Conservation (phyloP, 2,113 vertebrate species). For the Salvelinus sp. region DNA sequence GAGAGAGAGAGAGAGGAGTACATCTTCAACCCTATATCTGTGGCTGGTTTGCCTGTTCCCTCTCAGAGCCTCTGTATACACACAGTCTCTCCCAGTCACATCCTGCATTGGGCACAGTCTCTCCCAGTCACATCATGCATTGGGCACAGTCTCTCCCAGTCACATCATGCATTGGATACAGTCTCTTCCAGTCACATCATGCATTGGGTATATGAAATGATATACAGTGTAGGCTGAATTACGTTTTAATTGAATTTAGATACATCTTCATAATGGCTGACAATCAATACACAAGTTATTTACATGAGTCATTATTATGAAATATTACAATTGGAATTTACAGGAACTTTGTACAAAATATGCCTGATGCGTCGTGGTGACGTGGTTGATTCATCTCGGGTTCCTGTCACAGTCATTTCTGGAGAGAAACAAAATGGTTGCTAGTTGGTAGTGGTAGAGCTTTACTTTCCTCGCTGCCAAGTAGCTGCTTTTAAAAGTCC, state of each 20-base stretch:
- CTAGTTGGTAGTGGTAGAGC: conserved; percentile 53
- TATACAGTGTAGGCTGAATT: conserved; percentile 77
- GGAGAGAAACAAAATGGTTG: conserved; percentile 56
- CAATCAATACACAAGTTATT: conserved; percentile 97
- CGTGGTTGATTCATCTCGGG: conserved; percentile 79
- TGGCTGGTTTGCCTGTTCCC: conserved; percentile 23
- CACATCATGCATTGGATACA: not conserved
- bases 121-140: too few species aligned
- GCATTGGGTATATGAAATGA: conserved; percentile 83
- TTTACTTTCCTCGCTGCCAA: conserved; percentile 62
- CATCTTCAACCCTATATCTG: too few species aligned
- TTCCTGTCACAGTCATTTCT: conserved; percentile 70
- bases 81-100: not conserved
- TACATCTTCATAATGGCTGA: conserved; percentile 94
- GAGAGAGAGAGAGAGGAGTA: too few species aligned
- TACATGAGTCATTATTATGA: conserved; percentile 93
- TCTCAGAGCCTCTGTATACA: conserved; percentile 9
- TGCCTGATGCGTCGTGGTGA: conserved; percentile 81
- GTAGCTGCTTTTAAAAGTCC: conserved; percentile 69
- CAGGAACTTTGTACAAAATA: conserved; percentile 87
- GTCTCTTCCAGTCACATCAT: conserved; percentile 19
- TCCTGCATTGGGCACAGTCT: too few species aligned
- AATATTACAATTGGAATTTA: conserved; percentile 89
- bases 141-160: too few species aligned
- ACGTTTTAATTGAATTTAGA: conserved; percentile 90